Evolutionary conservation across 2,113 vertebrate genomes (phyloP).

Genomic region (Pygathrix nemaeus): DNA sequence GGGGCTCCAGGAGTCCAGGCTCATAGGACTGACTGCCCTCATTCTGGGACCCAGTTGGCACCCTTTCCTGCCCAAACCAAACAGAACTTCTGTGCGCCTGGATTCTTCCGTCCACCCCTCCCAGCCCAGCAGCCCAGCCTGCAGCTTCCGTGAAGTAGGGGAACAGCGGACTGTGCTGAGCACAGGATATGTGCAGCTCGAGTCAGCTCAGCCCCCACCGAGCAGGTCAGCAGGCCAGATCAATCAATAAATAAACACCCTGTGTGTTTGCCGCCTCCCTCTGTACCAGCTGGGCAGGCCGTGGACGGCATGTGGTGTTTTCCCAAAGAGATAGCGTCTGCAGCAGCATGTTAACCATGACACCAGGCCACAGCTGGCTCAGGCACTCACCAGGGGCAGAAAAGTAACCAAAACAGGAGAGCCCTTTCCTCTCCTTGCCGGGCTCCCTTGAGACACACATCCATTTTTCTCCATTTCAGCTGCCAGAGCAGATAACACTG

Average conservation of each 20-base stretch:
- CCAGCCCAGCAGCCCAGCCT: not conserved
- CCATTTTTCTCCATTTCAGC: not conserved
- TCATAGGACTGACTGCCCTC: not conserved
- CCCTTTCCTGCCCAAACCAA: not conserved
- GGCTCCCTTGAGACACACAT: not conserved
- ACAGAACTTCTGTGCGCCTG: not conserved
- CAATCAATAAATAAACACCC: conserved; percentile 49
- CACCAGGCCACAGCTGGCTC: not conserved
- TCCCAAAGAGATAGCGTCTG: not conserved
- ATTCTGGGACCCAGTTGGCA: not conserved
- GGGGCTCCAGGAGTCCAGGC: not conserved
- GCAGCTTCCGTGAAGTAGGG: not conserved
- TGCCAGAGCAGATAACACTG: not conserved
- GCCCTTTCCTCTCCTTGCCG: not conserved
- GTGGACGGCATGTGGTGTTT: not conserved
- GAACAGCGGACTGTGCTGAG: not conserved
- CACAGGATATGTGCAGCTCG: not conserved
- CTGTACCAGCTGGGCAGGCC: not conserved
- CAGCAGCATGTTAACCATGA: not conserved
- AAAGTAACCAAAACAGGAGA: not conserved
- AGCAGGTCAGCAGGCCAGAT: conserved; percentile 56
- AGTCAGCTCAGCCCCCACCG: not conserved
- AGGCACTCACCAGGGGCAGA: not conserved
- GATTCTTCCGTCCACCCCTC: not conserved
- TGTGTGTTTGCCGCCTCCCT: not conserved